Evolutionary conservation across 2,888 invertebrate species (phyloP), one percentile per base, ranked within the genome.

Genomic region (Aethes cnicana): DNA sequence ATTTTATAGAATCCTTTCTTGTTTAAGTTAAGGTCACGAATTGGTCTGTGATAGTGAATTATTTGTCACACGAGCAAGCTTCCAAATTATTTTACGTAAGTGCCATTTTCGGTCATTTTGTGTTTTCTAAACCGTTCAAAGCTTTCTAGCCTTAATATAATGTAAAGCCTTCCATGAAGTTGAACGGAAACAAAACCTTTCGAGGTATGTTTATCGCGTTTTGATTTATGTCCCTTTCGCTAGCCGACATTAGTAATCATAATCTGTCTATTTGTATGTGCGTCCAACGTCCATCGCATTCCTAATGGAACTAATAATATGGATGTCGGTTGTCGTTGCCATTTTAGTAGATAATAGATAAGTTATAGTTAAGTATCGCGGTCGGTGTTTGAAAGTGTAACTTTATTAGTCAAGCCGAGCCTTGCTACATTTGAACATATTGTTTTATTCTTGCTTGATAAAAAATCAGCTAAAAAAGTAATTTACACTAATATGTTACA

Each of bases 331-430:
- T 56, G 63, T 55, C 57, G 74, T 79, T 82, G 82, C 84, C 84
- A 82, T 84, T 77, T 72, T 71, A 72, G 63, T 64, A 53, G 53
- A 69, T 72, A 72, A 63, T 60, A 66, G 64, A 67, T 73, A 74
- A 53, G 8, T 56, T 54, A 35, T 5, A 41, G 33, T 53, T 57
- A 50, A 55, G 20, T 47, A 55, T 50, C 49, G 53, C 59, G 74
- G 63, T 74, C 71, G 57, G 70, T 56, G 77, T 81, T 81, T 76
- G 77, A 82, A 63, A 73, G 77, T 76, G 57, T 81, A 81, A 81
- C 75, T 48, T n/a, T n/a, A n/a, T n/a, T n/a, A n/a, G 23, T 21
- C 23, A 37, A 32, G n/a, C n/a, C n/a, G n/a, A n/a, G n/a, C n/a
- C n/a, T n/a, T n/a, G n/a, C n/a, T n/a, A n/a, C 12, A 3, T 11